Evolutionary conservation across 2,113 vertebrate species (phyloP).

Genomic region (Crocuta crocuta): DNA sequence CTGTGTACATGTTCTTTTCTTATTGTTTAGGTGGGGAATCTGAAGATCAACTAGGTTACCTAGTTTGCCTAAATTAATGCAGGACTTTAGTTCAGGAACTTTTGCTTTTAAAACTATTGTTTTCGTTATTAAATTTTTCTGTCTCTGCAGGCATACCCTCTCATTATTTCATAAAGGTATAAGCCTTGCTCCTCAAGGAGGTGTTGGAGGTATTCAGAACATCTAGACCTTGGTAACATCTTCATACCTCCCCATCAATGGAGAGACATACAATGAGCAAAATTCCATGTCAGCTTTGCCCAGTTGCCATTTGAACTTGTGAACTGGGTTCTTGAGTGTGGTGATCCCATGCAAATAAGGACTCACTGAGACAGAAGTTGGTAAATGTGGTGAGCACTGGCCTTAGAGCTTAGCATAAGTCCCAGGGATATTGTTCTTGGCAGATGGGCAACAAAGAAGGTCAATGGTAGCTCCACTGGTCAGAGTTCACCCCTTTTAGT

Average conservation of each 20-base stretch:
- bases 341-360: neutral
- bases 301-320: neutral
- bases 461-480: neutral
- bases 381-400: neutral
- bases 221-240: neutral
- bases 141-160: neutral
- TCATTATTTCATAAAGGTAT: neutral
- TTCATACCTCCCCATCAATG: neutral
- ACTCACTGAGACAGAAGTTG: neutral
- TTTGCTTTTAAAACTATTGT: neutral
- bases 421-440: neutral
- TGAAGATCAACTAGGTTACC: neutral
- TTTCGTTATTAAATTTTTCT: neutral
- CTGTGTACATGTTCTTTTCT: neutral
- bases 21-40: neutral
- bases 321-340: neutral
- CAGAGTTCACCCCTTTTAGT: neutral
- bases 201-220: neutral
- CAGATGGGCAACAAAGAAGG: accelerated
- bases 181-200: neutral
- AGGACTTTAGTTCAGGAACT: neutral
- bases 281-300: neutral
- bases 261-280: neutral
- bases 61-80: neutral
- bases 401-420: neutral